Evolutionary conservation across 2,113 vertebrate genomes (phyloP).

Genomic region (Elephas maximus): DNA sequence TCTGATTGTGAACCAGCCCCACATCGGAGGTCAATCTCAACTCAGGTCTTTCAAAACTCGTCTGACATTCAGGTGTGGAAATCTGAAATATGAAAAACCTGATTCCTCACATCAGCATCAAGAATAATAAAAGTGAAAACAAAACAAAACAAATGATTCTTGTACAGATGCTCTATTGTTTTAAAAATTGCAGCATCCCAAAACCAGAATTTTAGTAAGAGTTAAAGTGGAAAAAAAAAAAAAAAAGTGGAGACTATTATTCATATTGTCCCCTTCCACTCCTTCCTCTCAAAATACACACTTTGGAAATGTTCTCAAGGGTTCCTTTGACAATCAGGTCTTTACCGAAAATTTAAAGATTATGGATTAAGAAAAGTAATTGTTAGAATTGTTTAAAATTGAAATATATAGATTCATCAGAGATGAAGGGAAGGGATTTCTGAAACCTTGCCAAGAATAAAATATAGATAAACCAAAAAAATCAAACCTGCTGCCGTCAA

Average conservation of each 20-base stretch:
- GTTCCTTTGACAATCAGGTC: background rate
- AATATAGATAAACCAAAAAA: background rate
- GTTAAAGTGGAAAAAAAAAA: background rate
- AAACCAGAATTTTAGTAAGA: background rate
- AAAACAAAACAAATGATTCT: too few relatives aligned
- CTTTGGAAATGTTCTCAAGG: background rate
- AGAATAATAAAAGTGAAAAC: too few relatives aligned
- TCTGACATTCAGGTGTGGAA: too few relatives aligned
- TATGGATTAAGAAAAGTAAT: background rate
- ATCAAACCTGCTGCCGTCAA: too few relatives aligned
- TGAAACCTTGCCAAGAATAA: constrained; percentile 36
- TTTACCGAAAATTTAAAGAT: constrained; percentile 43
- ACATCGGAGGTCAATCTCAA: too few relatives aligned
- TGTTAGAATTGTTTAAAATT: constrained; percentile 24
- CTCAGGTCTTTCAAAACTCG: too few relatives aligned
- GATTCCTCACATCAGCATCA: too few relatives aligned
- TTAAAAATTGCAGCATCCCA: background rate
- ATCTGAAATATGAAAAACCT: too few relatives aligned
- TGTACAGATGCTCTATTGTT: background rate
- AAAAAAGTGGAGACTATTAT: background rate
- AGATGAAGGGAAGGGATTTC: background rate
- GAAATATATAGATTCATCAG: constrained; percentile 18
- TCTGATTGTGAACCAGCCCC: too few relatives aligned
- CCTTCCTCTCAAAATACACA: background rate
- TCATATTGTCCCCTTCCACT: background rate